phyloP scores from a whole-genome alignment of 2,113 vertebrate genomes.

The Amphilophus citrinellus region DNA sequence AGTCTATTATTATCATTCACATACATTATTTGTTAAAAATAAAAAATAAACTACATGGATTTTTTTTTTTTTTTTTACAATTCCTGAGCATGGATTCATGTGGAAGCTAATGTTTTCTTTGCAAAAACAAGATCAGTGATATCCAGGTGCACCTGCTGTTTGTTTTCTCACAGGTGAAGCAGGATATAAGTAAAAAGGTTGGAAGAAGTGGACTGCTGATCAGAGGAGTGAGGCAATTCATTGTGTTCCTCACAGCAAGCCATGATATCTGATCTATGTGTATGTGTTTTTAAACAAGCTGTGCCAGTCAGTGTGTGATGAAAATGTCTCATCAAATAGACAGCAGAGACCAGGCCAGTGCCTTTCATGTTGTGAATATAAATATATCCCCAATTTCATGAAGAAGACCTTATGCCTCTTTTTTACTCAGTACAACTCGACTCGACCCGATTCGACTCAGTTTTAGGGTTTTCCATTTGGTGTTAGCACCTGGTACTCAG shows the following conservation, averaged over 20 bases:
- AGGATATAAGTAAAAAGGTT: not conserved
- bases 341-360: not conserved
- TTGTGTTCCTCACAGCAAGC: not conserved
- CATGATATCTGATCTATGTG: conserved; percentile 1
- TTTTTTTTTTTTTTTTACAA: not conserved
- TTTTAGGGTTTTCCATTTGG: too few relatives aligned
- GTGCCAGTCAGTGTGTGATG: not conserved
- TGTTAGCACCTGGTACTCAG: too few relatives aligned
- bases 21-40: not conserved
- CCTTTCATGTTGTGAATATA: not conserved
- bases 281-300: conserved; percentile 5
- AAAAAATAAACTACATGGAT: not conserved
- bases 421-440: too few relatives aligned
- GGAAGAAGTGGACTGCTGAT: not conserved
- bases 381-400: not conserved
- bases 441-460: too few relatives aligned
- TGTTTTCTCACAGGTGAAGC: not conserved
- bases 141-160: not conserved
- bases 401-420: not conserved
- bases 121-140: not conserved
- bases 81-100: not conserved
- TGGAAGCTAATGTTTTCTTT: not conserved
- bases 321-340: not conserved
- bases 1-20: not conserved
- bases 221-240: not conserved